Evolutionary conservation across 2,888 invertebrate genomes (phyloP).

Genomic region (Erebia palarica): DNA sequence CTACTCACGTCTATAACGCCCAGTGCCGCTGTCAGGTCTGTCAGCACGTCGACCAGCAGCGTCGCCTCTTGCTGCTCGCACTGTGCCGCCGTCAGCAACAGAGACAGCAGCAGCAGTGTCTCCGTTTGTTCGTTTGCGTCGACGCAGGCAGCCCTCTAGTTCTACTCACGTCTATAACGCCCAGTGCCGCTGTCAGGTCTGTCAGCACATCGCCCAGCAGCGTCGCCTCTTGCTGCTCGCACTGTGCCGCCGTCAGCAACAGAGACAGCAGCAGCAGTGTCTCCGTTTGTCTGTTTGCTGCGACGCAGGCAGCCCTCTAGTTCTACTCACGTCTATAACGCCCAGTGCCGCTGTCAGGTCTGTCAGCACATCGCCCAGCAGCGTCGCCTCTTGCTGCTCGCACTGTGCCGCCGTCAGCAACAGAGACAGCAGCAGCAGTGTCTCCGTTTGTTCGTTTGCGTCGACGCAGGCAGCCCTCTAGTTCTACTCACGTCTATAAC

Average conservation of each 20-base stretch:
- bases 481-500: slow-evolving; percentile 60
- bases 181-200: slow-evolving; percentile 56
- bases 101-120: slow-evolving; percentile 50
- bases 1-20: slow-evolving; percentile 64
- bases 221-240: slow-evolving; percentile 59
- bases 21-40: slow-evolving; percentile 54
- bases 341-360: slow-evolving; percentile 58
- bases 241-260: slow-evolving; percentile 51
- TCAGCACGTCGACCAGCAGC: slow-evolving; percentile 60
- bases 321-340: slow-evolving; percentile 60
- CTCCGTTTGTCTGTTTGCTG: slow-evolving; percentile 54
- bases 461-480: slow-evolving; percentile 59
- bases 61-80: slow-evolving; percentile 60
- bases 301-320: slow-evolving; percentile 59
- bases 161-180: slow-evolving; percentile 62
- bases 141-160: slow-evolving; percentile 33
- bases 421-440: slow-evolving; percentile 48
- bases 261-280: slow-evolving; percentile 50
- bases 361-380: slow-evolving; percentile 60
- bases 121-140: slow-evolving; percentile 54
- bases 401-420: slow-evolving; percentile 53
- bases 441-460: slow-evolving; percentile 56
- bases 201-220: slow-evolving; percentile 60
- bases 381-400: slow-evolving; percentile 57
- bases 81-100: slow-evolving; percentile 50